phyloP scores from a whole-genome alignment of 2,888 invertebrate genomes.

The Meteorus colon region DNA sequence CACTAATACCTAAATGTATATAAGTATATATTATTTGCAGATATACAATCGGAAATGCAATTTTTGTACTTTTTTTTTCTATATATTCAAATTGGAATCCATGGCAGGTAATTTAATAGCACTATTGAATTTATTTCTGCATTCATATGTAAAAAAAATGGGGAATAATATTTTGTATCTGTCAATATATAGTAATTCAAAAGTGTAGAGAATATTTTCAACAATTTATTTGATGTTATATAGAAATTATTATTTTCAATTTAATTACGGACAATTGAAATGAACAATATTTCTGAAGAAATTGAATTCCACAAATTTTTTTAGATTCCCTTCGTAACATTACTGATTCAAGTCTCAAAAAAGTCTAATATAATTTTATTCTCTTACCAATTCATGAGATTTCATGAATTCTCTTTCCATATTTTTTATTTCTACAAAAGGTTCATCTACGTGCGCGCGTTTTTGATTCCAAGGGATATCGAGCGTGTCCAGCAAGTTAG shows the following conservation, averaged over 20 bases:
- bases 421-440: constrained; percentile 5
- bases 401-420: neutral
- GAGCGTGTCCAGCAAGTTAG: neutral
- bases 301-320: constrained; percentile 11
- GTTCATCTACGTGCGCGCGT: neutral
- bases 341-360: neutral
- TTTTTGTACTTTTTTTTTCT: no score
- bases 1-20: constrained; percentile 38
- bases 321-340: neutral
- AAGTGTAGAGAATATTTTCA: neutral
- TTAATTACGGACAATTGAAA: neutral
- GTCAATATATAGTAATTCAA: neutral
- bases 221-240: neutral
- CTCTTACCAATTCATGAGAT: neutral
- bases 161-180: neutral
- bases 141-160: neutral
- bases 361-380: neutral
- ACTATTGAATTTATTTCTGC: neutral
- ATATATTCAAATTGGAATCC: neutral
- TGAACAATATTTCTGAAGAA: neutral
- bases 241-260: neutral
- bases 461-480: neutral
- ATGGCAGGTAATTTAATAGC: neutral
- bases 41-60: neutral
- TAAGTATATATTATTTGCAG: constrained; percentile 23